phyloP scores from a whole-genome alignment of 2,797 vertebrate species.

The Knipowitschia caucasica region DNA sequence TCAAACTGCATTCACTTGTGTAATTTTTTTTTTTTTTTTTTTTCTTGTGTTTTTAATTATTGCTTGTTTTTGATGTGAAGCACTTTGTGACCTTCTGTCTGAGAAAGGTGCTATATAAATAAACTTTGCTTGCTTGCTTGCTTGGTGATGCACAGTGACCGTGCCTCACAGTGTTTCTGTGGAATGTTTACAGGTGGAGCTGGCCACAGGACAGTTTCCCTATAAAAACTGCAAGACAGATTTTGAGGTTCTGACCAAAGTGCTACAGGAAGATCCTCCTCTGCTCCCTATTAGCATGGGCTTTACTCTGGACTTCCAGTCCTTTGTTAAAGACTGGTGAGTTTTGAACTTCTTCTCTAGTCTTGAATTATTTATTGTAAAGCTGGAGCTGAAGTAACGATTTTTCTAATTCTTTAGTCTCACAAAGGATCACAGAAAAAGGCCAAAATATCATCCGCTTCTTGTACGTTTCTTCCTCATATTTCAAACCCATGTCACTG shows the following conservation, averaged over 20 bases:
- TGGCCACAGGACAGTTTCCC: slow-evolving; percentile 93
- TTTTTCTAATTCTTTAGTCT: slow-evolving; percentile 75
- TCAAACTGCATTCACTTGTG: neutral
- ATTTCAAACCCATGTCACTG: rapidly evolving
- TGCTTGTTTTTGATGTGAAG: too few relatives aligned
- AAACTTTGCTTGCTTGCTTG: too few relatives aligned
- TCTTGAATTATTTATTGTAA: neutral
- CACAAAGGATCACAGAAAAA: slow-evolving; percentile 99
- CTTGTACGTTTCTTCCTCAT: slow-evolving; percentile 77
- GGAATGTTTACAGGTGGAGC: slow-evolving; percentile 79
- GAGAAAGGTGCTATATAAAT: too few relatives aligned
- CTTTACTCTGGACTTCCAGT: slow-evolving; percentile 94
- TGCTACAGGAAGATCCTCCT: slow-evolving; percentile 94
- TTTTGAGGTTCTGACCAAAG: slow-evolving; percentile 97
- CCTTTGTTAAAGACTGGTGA: slow-evolving; percentile 96
- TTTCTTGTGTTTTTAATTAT: too few relatives aligned
- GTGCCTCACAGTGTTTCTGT: neutral
- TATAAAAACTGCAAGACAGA: slow-evolving; percentile 98
- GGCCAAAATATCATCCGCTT: slow-evolving; percentile 97
- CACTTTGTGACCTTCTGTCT: too few relatives aligned
- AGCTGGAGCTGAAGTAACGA: neutral
- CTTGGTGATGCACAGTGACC: neutral
- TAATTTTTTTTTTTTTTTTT: too few relatives aligned
- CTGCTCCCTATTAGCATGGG: slow-evolving; percentile 90
- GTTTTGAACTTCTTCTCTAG: slow-evolving; percentile 2